Percentiles rank a stretch among this genome's conserved stretches.
Evolutionary conservation across 2,113 vertebrate species (phyloP).

Genomic region (Dryoscopus gambensis): DNA sequence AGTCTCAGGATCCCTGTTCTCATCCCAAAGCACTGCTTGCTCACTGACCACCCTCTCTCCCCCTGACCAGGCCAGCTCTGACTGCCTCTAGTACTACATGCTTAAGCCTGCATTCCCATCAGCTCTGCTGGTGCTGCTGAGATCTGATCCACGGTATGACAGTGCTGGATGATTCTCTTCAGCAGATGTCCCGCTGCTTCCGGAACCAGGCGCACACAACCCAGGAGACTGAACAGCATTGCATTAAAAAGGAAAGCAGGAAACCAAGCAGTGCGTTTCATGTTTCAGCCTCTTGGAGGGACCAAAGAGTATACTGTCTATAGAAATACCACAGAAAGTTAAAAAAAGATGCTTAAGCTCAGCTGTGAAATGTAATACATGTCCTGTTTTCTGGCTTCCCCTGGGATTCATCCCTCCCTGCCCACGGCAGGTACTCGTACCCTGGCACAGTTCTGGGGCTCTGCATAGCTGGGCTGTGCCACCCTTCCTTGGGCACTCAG

Average conservation of each 20-base stretch:
- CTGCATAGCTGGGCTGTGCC: not conserved
- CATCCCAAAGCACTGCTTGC: not conserved
- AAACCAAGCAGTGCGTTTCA: not conserved
- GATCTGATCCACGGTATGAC: not conserved
- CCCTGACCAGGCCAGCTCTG: not conserved
- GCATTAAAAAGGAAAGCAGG: not conserved
- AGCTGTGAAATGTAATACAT: rapidly evolving
- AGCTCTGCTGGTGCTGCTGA: not conserved
- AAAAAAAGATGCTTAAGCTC: not conserved
- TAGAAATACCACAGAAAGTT: not conserved
- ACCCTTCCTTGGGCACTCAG: not conserved
- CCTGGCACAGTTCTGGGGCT: not conserved
- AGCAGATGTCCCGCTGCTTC: not conserved
- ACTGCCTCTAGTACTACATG: not conserved
- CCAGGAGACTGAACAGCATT: not conserved
- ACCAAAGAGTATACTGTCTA: not conserved
- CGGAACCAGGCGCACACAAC: rapidly evolving
- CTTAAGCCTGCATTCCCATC: not conserved
- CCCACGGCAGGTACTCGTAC: not conserved
- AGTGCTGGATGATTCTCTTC: not conserved
- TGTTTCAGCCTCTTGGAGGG: not conserved
- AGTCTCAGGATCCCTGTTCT: not conserved
- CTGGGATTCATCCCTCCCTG: not conserved
- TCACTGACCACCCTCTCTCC: not conserved
- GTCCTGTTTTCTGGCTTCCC: not conserved